Evolutionary conservation across 2,888 invertebrate genomes (phyloP), one percentile per base, ranked within the genome.

Genomic region (Hypselothyrea guttata): DNA sequence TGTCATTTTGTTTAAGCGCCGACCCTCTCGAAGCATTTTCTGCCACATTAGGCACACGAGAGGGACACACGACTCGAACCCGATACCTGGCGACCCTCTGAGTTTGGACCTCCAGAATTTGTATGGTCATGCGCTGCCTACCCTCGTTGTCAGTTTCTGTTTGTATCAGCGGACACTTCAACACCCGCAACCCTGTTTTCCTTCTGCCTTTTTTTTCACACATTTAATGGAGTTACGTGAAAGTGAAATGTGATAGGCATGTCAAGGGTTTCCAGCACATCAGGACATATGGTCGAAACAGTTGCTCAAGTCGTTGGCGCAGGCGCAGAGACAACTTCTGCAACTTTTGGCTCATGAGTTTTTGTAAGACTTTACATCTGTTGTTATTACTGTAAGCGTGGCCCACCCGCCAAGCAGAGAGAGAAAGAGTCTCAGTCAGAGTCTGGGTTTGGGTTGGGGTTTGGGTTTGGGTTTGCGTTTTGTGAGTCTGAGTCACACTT

Each of bases 241-340:
- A 49, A 62, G 69, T 87, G 89, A 81, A 88, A 89, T 81, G 75
- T 68, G 88, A 88, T 87, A 88, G 71, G 82, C 60, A 76, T 69
- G 78, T 22, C 22, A 74, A 82, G 73, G 87, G 87, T 86, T 87
- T 86, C 85, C 69, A 69, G 33, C 28, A 28, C 30, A 11, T 33
- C n/a, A n/a, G 9, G 60, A 52, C 85, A 81, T 83, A 83, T 85
- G 79, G 81, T 47, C 57, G 16, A 63, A 75, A 77, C 75, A 75
- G 75, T 75, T 75, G 75, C 71, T 58, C 56, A 22, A 62, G 57
- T 60, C 65, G 53, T 56, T 67, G 56, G 55, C 75, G 75, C 68
- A 78, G 71, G 63, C 69, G 75, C 71, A 71, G 46, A 35, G 35
- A 30, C 22, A 12, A 16, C 46, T 37, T 44, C 40, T 46, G 31